Percentiles rank a stretch among this genome's conserved stretches.
phyloP scores from a whole-genome alignment of 2,113 vertebrate genomes.

The Petromus typicus region DNA sequence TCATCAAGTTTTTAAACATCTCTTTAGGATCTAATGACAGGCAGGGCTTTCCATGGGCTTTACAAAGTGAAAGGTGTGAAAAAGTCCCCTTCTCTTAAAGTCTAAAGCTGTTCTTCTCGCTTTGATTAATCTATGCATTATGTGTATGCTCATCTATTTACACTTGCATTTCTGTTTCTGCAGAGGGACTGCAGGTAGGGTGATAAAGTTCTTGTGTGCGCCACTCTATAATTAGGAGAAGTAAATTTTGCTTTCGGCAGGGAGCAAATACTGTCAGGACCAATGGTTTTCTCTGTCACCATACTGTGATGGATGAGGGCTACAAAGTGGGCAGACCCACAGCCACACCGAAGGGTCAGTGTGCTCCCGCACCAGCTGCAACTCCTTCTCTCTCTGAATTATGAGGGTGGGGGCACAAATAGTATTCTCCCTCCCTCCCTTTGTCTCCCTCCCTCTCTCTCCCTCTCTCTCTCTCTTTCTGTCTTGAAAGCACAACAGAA shows the following conservation, averaged over 20 bases:
- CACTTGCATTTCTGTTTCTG: constrained; percentile 6
- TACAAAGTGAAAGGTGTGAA: not conserved
- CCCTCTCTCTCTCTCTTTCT: not conserved
- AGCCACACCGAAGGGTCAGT: not conserved
- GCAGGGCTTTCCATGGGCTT: not conserved
- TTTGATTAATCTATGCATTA: constrained; percentile 7
- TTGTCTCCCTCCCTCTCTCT: not conserved
- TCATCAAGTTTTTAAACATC: not conserved
- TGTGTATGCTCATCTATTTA: not conserved
- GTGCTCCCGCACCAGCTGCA: not conserved
- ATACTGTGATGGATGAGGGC: not conserved
- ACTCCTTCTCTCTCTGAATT: not conserved
- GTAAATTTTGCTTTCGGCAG: not conserved
- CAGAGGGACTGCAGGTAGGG: not conserved
- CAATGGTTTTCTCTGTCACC: not conserved
- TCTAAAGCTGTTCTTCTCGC: not conserved
- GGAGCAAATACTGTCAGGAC: not conserved
- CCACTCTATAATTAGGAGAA: not conserved
- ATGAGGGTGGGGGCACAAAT: no score
- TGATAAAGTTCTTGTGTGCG: not conserved
- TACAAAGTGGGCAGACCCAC: not conserved
- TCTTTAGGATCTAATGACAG: not conserved
- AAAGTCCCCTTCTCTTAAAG: not conserved
- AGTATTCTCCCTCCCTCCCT: no score
- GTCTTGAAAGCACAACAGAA: not conserved